phyloP scores from a whole-genome alignment of 2,113 vertebrate genomes.

The Ptilonorhynchus violaceus region DNA sequence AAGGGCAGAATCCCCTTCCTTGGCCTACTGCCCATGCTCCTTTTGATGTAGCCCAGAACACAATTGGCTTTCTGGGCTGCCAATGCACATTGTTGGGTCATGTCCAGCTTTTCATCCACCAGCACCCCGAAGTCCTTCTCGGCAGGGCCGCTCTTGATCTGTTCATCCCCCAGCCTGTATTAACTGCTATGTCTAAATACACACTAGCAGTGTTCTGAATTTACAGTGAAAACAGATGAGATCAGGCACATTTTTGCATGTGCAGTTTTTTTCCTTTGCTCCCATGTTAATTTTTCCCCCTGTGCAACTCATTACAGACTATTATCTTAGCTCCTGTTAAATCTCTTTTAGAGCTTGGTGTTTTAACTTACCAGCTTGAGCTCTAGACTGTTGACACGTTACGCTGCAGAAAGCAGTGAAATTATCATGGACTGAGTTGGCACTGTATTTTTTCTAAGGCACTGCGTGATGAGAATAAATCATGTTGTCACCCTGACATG shows the following conservation, averaged over 20 bases:
- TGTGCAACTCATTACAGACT: background rate
- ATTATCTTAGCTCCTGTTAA: background rate
- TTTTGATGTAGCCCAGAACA: background rate
- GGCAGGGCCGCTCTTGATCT: background rate
- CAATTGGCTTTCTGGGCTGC: background rate
- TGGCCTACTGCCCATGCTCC: background rate
- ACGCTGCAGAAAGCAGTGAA: background rate
- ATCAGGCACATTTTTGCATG: background rate
- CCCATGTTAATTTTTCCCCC: background rate
- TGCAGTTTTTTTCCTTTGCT: background rate
- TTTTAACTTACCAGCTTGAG: slow-evolving; percentile 22
- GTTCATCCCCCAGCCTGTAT: background rate
- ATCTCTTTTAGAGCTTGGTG: background rate
- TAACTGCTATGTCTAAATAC: background rate
- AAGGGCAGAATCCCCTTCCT: background rate
- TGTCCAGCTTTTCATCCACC: background rate
- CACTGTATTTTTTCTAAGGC: background rate
- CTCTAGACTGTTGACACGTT: background rate
- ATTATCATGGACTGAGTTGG: background rate
- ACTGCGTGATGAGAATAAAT: slow-evolving; percentile 29
- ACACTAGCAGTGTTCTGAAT: background rate
- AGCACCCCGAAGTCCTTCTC: background rate
- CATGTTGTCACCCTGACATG: background rate
- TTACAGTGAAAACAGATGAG: background rate
- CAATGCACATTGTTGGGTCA: background rate